phyloP scores from a whole-genome alignment of 1,140 invertebrate species.

The Lithobius niger region DNA sequence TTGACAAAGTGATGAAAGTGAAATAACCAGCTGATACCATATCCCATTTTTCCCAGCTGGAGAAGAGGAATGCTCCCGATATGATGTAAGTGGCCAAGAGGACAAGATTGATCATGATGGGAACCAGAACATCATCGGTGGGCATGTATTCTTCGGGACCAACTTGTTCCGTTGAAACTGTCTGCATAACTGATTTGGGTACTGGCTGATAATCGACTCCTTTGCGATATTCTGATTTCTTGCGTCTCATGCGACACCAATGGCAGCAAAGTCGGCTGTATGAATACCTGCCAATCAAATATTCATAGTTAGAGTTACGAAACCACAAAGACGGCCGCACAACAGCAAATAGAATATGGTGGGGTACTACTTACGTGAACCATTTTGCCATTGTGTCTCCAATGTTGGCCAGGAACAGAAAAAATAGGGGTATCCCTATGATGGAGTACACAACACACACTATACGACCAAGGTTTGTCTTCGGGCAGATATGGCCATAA shows the following conservation, averaged over 20 bases:
- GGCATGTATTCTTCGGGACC: conserved; percentile 27
- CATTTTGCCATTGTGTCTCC: conserved; percentile 28
- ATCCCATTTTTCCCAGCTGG: conserved; percentile 25
- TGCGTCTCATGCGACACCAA: conserved; percentile 20
- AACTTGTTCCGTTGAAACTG: conserved; percentile 19
- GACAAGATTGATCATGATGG: conserved; percentile 31
- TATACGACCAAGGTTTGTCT: conserved; percentile 23
- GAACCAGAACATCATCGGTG: conserved; percentile 21
- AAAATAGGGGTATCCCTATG: conserved; percentile 25
- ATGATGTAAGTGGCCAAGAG: conserved; percentile 33
- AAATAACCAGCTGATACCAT: conserved; percentile 35
- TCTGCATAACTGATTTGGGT: conserved; percentile 6
- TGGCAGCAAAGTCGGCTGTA: conserved; percentile 22
- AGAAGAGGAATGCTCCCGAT: conserved; percentile 28
- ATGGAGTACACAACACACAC: conserved; percentile 25
- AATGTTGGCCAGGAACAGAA: conserved; percentile 28
- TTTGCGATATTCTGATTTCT: conserved; percentile 13
- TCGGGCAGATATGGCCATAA: conserved; percentile 27
- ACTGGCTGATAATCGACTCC: conserved; percentile 12
- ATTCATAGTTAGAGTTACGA: background rate
- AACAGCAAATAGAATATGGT: background rate
- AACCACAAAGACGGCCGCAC: background rate
- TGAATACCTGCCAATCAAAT: background rate
- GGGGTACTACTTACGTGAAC: conserved; percentile 25
- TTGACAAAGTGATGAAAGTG: conserved; percentile 36